Base-by-base conservation (phyloP, 1,140 invertebrate genomes). In the Tetranychus cinnabarinus region DNA sequence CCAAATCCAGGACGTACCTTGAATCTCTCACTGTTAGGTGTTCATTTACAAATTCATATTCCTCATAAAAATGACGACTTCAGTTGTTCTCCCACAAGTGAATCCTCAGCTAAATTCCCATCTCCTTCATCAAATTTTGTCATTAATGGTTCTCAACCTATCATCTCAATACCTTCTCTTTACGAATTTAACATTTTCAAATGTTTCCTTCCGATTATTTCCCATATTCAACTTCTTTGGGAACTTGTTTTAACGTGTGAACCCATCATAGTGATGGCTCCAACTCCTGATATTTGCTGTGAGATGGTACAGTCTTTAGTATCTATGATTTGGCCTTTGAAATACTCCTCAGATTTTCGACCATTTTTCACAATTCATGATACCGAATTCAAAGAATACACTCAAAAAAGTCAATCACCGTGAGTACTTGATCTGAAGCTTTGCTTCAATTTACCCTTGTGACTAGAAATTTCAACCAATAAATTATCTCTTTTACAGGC, bases 301-400 rank as follows among this genome's bases (percentile, higher is more conserved):
- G 81, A 85, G 66, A 83, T 93, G 76, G 93, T 99, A 10, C 88
- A 97, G 74, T 84, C 88, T 39, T 76, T 98, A 56, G 82, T 90
- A 64, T 84, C 85, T 57, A 79, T 92, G 66, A 96, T 98, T 63
- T 82, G 83, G 60, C 93, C 93, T 34, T 74, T 97, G 10, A 83
- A 84, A 69, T 98, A 87, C 71, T 82, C 82, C 70, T 83, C 85
- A 61, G 96, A 99, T 76, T 90, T 86, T 72, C 80, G 95, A 58
- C 96, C 96, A 56, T 99, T 96, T 73, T 98, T 99, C 73, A 99
- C 96, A 55, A 98, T 99, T 67, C 96, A 99, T 74, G 93, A 99
- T 74, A 90, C 87, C 70, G 95, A 99, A 74, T 98, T 99, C 72
- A 92, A 91, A 74, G 92, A 98, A 70, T 97, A 95, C 70, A 97